Evolutionary conservation across 2,113 vertebrate genomes (phyloP).

Genomic region (Cryptoleucopteryx plumbea): DNA sequence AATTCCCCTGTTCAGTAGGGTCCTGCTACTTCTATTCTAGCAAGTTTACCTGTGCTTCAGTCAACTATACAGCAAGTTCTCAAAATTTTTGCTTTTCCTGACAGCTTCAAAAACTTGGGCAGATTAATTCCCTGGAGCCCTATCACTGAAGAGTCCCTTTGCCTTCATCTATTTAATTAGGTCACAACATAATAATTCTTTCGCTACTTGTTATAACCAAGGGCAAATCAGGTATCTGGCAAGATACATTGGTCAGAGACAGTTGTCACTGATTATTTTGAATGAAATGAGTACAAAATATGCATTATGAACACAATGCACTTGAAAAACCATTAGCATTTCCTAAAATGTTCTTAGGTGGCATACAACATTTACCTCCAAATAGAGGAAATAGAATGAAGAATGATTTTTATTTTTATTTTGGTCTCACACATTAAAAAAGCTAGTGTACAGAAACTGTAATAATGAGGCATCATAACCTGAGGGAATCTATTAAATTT

Average conservation of each 20-base stretch:
- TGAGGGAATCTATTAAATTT: slow-evolving; percentile 57
- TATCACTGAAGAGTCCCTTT: not conserved
- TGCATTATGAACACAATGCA: not conserved
- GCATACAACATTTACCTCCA: not conserved
- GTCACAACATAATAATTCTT: not conserved
- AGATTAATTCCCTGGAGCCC: not conserved
- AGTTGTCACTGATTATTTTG: not conserved
- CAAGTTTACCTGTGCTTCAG: not conserved
- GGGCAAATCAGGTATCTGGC: not conserved
- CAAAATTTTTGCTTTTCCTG: not conserved
- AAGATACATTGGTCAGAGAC: not conserved
- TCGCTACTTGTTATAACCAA: not conserved
- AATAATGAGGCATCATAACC: slow-evolving; percentile 48
- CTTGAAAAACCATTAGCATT: not conserved
- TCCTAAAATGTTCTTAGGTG: not conserved
- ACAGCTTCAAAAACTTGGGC: not conserved
- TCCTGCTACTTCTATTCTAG: not conserved
- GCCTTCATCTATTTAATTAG: not conserved
- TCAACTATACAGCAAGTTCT: not conserved
- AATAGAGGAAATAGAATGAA: not conserved
- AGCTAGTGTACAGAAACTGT: not conserved
- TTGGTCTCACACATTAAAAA: not conserved
- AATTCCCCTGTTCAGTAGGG: not conserved
- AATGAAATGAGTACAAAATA: not conserved
- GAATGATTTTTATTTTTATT: not conserved